Evolutionary conservation across 2,888 invertebrate genomes (phyloP).

Genomic region (Nephrotoma appendiculata): DNA sequence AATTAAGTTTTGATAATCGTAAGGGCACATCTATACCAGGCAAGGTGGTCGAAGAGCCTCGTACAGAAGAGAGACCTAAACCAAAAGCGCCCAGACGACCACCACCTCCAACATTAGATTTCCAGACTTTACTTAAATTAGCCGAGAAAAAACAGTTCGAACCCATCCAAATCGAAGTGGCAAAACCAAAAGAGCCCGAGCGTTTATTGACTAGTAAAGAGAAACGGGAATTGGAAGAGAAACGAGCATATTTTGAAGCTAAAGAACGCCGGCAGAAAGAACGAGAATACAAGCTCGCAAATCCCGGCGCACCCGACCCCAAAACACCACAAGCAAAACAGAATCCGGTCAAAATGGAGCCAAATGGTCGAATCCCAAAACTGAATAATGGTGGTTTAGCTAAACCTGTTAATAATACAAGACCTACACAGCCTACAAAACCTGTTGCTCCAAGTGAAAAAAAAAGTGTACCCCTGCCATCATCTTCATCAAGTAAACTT

Average conservation of each 20-base stretch:
- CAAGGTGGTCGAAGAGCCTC: slow-evolving; percentile 27
- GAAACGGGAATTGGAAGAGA: slow-evolving; percentile 56
- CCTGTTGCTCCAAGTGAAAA: neutral
- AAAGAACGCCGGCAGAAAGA: slow-evolving; percentile 34
- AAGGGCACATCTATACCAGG: slow-evolving; percentile 14
- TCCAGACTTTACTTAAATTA: slow-evolving; percentile 60
- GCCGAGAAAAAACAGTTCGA: slow-evolving; percentile 74
- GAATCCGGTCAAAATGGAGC: slow-evolving; percentile 18
- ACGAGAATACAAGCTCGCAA: slow-evolving; percentile 22
- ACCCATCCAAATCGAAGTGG: slow-evolving; percentile 42
- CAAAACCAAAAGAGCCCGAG: slow-evolving; percentile 45
- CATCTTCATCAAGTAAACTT: neutral
- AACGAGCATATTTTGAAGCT: slow-evolving; percentile 47
- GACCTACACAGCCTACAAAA: slow-evolving; percentile 14
- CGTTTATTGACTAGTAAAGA: slow-evolving; percentile 69
- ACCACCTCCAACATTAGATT: slow-evolving; percentile 62
- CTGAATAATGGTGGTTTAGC: slow-evolving; percentile 21
- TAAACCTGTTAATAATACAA: slow-evolving; percentile 4
- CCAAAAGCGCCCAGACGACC: slow-evolving; percentile 40
- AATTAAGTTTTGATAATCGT: neutral
- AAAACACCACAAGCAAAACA: slow-evolving; percentile 16
- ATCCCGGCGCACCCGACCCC: slow-evolving; percentile 14
- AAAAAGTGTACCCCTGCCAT: neutral
- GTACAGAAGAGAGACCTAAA: slow-evolving; percentile 25
- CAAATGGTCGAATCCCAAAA: slow-evolving; percentile 39